A percentile compares a stretch with the other conserved stretches of the same genome.
Evolutionary conservation across 2,113 vertebrate species (phyloP).

Genomic region (Erythrolamprus reginae): DNA sequence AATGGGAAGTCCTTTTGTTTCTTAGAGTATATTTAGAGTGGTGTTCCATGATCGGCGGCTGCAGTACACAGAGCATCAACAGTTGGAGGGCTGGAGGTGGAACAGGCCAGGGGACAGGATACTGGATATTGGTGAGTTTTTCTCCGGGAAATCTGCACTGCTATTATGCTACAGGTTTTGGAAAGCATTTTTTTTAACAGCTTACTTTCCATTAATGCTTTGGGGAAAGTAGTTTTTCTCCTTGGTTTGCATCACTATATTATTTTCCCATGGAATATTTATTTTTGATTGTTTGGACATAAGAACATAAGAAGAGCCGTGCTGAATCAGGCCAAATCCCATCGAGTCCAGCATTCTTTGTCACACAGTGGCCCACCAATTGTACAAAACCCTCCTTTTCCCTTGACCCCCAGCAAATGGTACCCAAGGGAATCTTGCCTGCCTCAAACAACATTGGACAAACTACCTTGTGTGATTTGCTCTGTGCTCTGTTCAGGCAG

Average conservation of each 20-base stretch:
- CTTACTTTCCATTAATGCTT: not conserved
- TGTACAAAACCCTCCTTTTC: too few species aligned
- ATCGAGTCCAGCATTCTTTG: too few species aligned
- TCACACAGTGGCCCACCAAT: too few species aligned
- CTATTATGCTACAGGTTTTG: not conserved
- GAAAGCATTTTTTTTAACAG: not conserved
- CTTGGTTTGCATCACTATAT: not conserved
- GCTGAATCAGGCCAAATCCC: too few species aligned
- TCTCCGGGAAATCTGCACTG: not conserved
- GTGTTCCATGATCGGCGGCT: constrained; percentile 94
- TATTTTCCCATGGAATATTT: not conserved
- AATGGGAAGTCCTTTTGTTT: not conserved
- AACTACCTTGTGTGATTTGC: not conserved
- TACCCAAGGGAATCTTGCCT: too few species aligned
- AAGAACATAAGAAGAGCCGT: too few species aligned
- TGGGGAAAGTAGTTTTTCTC: not conserved
- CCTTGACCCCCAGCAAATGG: too few species aligned
- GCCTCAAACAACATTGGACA: too few species aligned
- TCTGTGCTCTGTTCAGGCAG: not conserved
- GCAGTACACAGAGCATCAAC: constrained; percentile 96
- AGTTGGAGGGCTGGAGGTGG: constrained; percentile 97
- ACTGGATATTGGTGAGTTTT: constrained; percentile 86
- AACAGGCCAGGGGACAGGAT: constrained; percentile 95
- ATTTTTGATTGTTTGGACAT: not conserved
- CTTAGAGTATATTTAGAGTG: constrained; percentile 92